Evolutionary conservation across 2,113 vertebrate species (phyloP).

Genomic region (Dissostichus mawsoni): DNA sequence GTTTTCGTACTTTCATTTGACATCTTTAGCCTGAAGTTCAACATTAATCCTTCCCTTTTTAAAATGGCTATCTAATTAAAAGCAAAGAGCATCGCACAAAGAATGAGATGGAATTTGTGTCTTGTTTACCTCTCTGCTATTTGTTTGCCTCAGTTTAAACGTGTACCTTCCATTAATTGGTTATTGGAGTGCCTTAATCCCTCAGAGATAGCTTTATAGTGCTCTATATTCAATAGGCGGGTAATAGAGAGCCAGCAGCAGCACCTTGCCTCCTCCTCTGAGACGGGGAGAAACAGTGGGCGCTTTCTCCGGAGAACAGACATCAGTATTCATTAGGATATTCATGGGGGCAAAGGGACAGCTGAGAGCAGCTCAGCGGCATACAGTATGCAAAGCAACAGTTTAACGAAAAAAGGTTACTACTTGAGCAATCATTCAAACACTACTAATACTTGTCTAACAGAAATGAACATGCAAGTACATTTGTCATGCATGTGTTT

Average conservation of each 20-base stretch:
- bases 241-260: constrained; percentile 65
- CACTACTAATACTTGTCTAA: constrained; percentile 1
- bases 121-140: constrained; percentile 66
- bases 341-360: constrained; percentile 54
- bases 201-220: constrained; percentile 60
- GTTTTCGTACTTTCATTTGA: constrained; percentile 20
- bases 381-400: constrained; percentile 63
- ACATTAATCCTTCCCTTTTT: constrained; percentile 46
- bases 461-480: neutral
- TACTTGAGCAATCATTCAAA: constrained; percentile 19
- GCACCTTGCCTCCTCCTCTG: constrained; percentile 73
- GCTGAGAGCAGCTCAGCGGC: constrained; percentile 60
- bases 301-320: constrained; percentile 80
- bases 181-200: constrained; percentile 66
- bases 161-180: constrained; percentile 73
- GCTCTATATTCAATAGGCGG: constrained; percentile 64
- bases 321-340: constrained; percentile 78
- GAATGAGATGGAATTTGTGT: constrained; percentile 33
- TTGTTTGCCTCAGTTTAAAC: constrained; percentile 70
- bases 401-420: constrained; percentile 40
- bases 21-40: constrained; percentile 14
- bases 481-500: neutral
- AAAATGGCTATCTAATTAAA: constrained; percentile 60
- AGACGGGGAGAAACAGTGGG: constrained; percentile 76
- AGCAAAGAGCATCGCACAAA: constrained; percentile 19